Conservation (phyloP, 1,140 invertebrate genomes). For the Acromyrmex charruanus region DNA sequence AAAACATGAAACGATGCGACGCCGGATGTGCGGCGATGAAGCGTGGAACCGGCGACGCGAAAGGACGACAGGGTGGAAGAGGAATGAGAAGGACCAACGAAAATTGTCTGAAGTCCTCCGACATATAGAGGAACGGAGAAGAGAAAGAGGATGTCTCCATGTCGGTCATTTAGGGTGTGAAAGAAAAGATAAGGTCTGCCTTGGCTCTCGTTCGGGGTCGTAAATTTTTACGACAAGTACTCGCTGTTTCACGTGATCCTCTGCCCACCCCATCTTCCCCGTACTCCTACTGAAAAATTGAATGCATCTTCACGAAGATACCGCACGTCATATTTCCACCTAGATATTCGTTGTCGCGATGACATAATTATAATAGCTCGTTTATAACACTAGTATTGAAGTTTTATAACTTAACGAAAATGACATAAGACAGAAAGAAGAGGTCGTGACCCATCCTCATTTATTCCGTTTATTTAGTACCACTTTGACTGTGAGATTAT, state of each 20-base stretch:
- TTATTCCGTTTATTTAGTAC: neutral
- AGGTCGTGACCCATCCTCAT: too few relatives aligned
- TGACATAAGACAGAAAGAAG: neutral
- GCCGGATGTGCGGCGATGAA: slow-evolving; percentile 40
- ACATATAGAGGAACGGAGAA: neutral
- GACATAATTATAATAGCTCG: slow-evolving; percentile 50
- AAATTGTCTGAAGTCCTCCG: slow-evolving; percentile 57
- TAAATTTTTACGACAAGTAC: slow-evolving; percentile 76
- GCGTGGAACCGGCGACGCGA: slow-evolving; percentile 7
- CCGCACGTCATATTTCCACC: neutral
- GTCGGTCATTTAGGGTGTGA: slow-evolving; percentile 76
- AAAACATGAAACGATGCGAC: slow-evolving; percentile 48
- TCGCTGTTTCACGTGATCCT: slow-evolving; percentile 70
- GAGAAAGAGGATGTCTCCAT: slow-evolving; percentile 62
- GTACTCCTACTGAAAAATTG: slow-evolving; percentile 59
- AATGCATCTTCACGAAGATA: slow-evolving; percentile 46
- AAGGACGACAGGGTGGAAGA: slow-evolving; percentile 17
- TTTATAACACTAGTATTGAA: slow-evolving; percentile 53
- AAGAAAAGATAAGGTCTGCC: slow-evolving; percentile 72
- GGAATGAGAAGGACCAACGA: slow-evolving; percentile 11
- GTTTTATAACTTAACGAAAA: neutral
- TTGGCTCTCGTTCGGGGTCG: slow-evolving; percentile 43
- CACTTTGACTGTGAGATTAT: neutral
- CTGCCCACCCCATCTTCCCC: neutral
- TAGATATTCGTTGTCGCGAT: slow-evolving; percentile 5